Evolutionary conservation across 2,113 vertebrate genomes (phyloP).

Genomic region (Cebidichthys violaceus): DNA sequence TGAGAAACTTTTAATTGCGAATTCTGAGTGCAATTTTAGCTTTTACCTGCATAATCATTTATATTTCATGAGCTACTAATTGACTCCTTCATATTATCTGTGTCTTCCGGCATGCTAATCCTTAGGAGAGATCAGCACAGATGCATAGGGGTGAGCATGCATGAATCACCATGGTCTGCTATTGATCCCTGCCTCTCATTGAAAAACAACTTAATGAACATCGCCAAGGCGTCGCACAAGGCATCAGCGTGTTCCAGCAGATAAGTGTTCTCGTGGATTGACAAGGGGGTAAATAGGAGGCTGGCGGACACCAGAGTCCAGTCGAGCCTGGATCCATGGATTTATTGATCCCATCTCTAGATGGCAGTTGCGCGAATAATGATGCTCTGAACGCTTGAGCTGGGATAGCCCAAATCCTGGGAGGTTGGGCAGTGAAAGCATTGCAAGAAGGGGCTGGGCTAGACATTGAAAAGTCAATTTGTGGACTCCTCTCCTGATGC

Average conservation of each 20-base stretch:
- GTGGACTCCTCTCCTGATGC: constrained; percentile 50
- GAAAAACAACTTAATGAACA: constrained; percentile 85
- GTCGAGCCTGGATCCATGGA: constrained; percentile 72
- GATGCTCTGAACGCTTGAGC: constrained; percentile 65
- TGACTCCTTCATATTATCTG: constrained; percentile 54
- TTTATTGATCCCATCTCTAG: constrained; percentile 81
- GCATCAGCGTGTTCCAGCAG: constrained; percentile 73
- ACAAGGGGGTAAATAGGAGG: constrained; percentile 72
- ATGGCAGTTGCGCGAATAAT: constrained; percentile 80
- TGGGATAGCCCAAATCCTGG: constrained; percentile 48
- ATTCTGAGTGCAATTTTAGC: constrained; percentile 36
- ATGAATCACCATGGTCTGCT: constrained; percentile 69
- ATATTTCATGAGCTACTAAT: constrained; percentile 68
- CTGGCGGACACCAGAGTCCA: constrained; percentile 69
- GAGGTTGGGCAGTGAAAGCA: constrained; percentile 33
- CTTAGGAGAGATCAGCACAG: constrained; percentile 48
- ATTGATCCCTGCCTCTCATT: constrained; percentile 77
- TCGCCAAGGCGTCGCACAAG: constrained; percentile 74
- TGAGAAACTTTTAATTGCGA: constrained; percentile 42
- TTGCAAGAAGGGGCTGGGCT: constrained; percentile 9
- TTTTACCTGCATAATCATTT: constrained; percentile 58
- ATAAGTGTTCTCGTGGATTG: constrained; percentile 79
- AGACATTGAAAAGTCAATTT: constrained; percentile 61
- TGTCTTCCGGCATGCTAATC: constrained; percentile 60
- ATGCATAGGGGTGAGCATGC: constrained; percentile 50